A percentile compares a stretch with the other conserved stretches of the same genome.
Evolutionary conservation across 2,113 vertebrate genomes (phyloP).

Genomic region (Petrocephalus microphthalmus): DNA sequence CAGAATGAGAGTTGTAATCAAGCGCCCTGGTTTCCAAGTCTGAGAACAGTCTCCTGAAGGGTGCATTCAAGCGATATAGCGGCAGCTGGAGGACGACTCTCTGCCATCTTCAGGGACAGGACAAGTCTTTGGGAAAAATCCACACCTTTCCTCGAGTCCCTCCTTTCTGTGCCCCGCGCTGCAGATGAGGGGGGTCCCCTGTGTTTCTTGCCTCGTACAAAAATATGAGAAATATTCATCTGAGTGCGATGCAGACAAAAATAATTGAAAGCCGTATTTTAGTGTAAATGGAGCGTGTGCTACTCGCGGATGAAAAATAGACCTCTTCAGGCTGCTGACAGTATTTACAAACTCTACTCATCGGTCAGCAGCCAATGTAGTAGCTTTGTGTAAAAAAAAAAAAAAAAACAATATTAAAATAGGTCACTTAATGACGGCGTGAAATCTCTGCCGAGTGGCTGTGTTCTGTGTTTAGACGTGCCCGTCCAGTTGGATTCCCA

Average conservation of each 20-base stretch:
- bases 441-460: not conserved
- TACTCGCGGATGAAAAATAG: not conserved
- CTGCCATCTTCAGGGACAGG: not conserved
- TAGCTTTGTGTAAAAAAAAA: not conserved
- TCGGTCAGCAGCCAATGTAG: not conserved
- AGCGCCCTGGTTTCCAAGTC: not conserved
- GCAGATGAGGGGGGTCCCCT: not conserved
- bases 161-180: not conserved
- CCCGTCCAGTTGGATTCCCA: not conserved
- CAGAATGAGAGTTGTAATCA: not conserved
- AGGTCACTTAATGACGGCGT: not conserved
- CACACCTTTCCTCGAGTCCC: too few species aligned
- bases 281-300: not conserved
- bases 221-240: slow-evolving; percentile 4
- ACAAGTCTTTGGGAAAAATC: not conserved
- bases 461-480: not conserved
- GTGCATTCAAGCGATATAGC: not conserved
- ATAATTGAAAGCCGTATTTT: slow-evolving; percentile 11
- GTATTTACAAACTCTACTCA: not conserved
- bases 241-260: slow-evolving; percentile 1
- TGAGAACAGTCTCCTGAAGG: not conserved
- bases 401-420: not conserved
- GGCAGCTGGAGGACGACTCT: not conserved
- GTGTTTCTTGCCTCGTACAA: not conserved
- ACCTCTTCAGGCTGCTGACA: not conserved